A percentile compares a stretch with the other conserved stretches of the same genome.
Conservation (phyloP, 2,797 vertebrate species). For the Tragelaphus eurycerus region DNA sequence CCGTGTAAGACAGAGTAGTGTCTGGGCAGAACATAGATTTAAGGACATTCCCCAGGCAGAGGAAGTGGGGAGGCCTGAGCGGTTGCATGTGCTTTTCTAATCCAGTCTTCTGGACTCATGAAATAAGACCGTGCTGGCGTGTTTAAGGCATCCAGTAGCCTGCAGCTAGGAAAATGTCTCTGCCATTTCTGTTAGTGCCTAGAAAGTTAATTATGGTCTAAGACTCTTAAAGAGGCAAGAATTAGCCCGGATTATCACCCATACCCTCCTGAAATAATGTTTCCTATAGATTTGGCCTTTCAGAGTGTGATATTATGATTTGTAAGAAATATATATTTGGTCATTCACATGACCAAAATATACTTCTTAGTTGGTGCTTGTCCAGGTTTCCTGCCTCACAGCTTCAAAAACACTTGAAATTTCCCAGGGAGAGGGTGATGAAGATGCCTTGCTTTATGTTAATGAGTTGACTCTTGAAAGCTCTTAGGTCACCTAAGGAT, state of each 20-base stretch:
- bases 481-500: background rate
- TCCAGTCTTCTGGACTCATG: background rate
- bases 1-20: background rate
- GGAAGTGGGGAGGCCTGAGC: background rate
- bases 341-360: background rate
- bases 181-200: background rate
- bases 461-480: background rate
- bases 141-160: background rate
- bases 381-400: background rate
- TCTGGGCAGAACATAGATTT: background rate
- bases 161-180: background rate
- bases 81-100: background rate
- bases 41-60: constrained; percentile 38
- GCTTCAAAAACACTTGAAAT: background rate
- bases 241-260: background rate
- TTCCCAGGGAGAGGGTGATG: background rate
- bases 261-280: background rate
- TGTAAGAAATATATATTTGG: background rate
- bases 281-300: background rate
- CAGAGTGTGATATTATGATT: background rate
- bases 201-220: background rate
- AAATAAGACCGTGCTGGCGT: background rate
- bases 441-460: background rate
- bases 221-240: background rate
- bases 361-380: background rate